Percentiles rank a stretch among this genome's conserved stretches.
phyloP scores from a whole-genome alignment of 2,888 invertebrate species.

The Exocentrus adspersus region DNA sequence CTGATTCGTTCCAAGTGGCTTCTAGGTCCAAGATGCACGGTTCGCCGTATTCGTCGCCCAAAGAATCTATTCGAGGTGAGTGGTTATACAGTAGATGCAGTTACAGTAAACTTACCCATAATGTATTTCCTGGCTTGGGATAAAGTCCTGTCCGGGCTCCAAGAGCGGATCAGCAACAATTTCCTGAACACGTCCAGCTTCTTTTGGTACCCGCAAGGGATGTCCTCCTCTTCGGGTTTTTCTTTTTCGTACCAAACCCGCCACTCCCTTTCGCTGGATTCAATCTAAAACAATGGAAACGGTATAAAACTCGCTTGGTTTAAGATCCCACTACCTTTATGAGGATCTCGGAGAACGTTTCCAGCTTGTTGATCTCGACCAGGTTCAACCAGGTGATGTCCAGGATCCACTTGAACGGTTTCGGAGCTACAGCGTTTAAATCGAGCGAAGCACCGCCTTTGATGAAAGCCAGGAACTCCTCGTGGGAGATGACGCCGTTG shows the following conservation, averaged over 20 bases:
- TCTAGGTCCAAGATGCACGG: conserved; percentile 92
- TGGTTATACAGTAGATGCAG: too few species aligned
- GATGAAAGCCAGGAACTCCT: conserved; percentile 94
- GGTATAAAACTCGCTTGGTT: too few species aligned
- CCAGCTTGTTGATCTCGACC: conserved; percentile 89
- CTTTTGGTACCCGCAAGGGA: conserved; percentile 90
- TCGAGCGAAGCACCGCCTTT: conserved; percentile 96
- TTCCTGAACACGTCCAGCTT: conserved; percentile 90
- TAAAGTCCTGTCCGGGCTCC: conserved; percentile 95
- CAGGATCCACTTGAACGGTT: conserved; percentile 94
- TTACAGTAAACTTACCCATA: conserved; percentile 76
- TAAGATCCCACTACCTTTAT: conserved; percentile 69
- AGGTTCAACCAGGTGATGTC: conserved; percentile 97
- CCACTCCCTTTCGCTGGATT: conserved; percentile 89
- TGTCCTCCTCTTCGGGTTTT: conserved; percentile 88
- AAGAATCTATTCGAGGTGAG: conserved; percentile 76
- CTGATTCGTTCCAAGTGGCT: conserved; percentile 89
- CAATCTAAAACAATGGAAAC: too few species aligned
- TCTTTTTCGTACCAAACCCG: conserved; percentile 91
- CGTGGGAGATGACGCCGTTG: conserved; percentile 81
- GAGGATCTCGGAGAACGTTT: conserved; percentile 82
- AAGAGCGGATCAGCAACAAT: conserved; percentile 85
- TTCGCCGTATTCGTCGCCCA: conserved; percentile 90
- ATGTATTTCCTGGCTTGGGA: conserved; percentile 94
- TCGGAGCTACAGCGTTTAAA: conserved; percentile 89